Evolutionary conservation across 2,888 invertebrate species (phyloP).

Genomic region (Noctua janthina): DNA sequence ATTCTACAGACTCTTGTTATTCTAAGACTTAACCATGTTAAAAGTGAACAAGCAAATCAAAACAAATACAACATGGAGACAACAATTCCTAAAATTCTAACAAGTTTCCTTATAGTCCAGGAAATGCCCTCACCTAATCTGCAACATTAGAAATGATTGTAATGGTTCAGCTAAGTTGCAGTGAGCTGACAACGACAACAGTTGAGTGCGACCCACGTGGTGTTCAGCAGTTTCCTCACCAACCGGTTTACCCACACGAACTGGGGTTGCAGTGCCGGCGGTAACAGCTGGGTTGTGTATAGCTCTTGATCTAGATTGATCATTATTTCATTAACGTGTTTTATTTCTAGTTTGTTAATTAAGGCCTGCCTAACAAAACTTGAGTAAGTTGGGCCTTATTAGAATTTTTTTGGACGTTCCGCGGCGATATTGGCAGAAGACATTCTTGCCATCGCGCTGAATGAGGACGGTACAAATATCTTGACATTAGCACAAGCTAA

Average conservation of each 20-base stretch:
- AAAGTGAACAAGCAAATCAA: no score
- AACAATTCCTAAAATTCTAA: not conserved
- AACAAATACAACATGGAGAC: not conserved
- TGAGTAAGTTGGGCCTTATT: not conserved
- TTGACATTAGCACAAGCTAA: not conserved
- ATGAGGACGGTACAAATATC: not conserved
- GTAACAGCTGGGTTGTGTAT: not conserved
- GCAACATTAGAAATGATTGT: conserved; percentile 42
- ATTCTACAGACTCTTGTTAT: no score
- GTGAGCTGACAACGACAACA: conserved; percentile 37
- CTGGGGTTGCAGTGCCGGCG: conserved; percentile 67
- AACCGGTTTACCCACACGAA: conserved; percentile 69
- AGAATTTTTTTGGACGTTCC: not conserved
- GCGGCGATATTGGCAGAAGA: not conserved
- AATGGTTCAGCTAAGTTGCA: conserved; percentile 50
- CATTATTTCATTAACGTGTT: not conserved
- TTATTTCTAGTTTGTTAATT: no score
- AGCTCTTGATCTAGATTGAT: conserved; percentile 2
- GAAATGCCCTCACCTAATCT: conserved; percentile 27
- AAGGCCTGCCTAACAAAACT: no score
- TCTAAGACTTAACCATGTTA: not conserved
- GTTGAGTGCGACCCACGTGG: conserved; percentile 72
- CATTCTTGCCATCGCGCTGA: not conserved
- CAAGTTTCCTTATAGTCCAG: conserved; percentile 22
- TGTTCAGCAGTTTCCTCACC: conserved; percentile 73